These are phyloP conservation scores for Ethmia dodecea DNA, from an alignment of 2,888 invertebrate genomes.

Conservation along the genomic window DNA sequence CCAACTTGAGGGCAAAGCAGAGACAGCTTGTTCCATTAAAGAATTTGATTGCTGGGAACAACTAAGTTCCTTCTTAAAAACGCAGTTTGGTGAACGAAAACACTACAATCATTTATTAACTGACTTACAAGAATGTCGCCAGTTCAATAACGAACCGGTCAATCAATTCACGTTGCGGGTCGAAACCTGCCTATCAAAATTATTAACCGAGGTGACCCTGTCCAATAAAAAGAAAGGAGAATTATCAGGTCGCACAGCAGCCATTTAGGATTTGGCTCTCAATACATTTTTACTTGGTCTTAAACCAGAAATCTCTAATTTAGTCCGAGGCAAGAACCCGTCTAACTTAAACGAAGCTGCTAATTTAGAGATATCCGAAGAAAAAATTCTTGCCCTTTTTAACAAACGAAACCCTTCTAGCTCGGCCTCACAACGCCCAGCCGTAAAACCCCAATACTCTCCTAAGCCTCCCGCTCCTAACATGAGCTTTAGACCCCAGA, in stretches of 20 bases:
- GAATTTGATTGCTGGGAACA: constrained; percentile 23
- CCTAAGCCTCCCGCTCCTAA: background rate
- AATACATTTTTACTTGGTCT: constrained; percentile 16
- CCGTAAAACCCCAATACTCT: constrained; percentile 1
- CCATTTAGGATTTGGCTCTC: constrained; percentile 25
- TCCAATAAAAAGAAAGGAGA: constrained; percentile 15
- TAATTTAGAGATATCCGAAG: constrained; percentile 15
- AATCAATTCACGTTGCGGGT: constrained; percentile 21
- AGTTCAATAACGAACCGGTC: constrained; percentile 17
- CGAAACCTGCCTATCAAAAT: constrained; percentile 23
- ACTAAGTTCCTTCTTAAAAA: constrained; percentile 24
- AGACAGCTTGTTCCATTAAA: constrained; percentile 25
- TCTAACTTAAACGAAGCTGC: constrained; percentile 16
- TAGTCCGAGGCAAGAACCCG: constrained; percentile 15
- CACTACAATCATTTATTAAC: constrained; percentile 23
- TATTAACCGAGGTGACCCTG: constrained; percentile 23
- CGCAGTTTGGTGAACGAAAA: constrained; percentile 24
- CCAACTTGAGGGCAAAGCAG: constrained; percentile 22
- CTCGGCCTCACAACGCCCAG: background rate
- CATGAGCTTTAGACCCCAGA: background rate
- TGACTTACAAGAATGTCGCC: constrained; percentile 23
- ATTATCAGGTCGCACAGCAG: constrained; percentile 21
- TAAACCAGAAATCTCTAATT: constrained; percentile 11
- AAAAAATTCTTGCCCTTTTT: background rate
- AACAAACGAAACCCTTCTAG: background rate